Evolutionary conservation across 2,888 invertebrate genomes (phyloP).

Genomic region (Mimachlamys varia): DNA sequence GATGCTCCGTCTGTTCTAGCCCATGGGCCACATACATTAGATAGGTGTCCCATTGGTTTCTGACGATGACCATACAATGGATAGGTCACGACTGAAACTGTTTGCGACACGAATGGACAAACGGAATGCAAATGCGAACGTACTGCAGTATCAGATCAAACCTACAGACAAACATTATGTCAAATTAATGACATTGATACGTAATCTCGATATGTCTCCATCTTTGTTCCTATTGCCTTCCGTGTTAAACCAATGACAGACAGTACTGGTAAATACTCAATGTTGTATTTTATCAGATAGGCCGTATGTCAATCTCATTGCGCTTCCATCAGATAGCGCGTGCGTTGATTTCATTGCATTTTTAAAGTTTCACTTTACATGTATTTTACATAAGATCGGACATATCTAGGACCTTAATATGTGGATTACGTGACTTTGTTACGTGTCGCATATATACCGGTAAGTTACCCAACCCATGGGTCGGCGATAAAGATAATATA

Average conservation of each 20-base stretch:
- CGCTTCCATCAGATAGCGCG: not conserved
- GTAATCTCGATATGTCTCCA: too few species aligned
- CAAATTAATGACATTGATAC: too few species aligned
- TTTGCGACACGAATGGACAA: too few species aligned
- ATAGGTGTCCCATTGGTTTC: too few species aligned
- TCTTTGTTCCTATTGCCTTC: too few species aligned
- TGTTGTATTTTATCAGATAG: not conserved
- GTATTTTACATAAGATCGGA: not conserved
- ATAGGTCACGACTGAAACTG: too few species aligned
- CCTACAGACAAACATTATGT: too few species aligned
- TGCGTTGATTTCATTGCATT: not conserved
- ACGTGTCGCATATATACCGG: not conserved
- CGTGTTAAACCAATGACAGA: not conserved
- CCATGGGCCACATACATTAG: too few species aligned
- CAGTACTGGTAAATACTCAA: not conserved
- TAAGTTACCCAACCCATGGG: not conserved
- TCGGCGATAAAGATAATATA: not conserved
- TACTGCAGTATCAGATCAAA: too few species aligned
- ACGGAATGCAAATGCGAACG: too few species aligned
- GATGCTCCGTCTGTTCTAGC: too few species aligned
- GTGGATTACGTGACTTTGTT: not conserved
- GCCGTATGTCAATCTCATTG: not conserved
- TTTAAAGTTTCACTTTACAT: not conserved
- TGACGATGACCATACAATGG: too few species aligned
- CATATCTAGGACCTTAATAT: not conserved